A percentile compares a stretch with the other conserved stretches of the same genome.
Conservation (phyloP, 2,888 invertebrate genomes). For the Blera fallax region DNA sequence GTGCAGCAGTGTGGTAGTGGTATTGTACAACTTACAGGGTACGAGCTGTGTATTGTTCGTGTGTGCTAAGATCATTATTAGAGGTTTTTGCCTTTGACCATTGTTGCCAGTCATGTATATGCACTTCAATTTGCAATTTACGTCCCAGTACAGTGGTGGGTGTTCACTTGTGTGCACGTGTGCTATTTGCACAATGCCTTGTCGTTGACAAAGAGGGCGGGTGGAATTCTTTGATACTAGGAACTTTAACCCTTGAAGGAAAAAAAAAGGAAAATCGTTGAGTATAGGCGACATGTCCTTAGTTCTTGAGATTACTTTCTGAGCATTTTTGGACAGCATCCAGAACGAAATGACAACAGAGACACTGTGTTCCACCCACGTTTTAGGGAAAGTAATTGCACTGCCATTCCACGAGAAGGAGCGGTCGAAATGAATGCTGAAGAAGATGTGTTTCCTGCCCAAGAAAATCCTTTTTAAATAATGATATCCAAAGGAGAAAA, state of each 20-base stretch:
- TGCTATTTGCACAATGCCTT: background rate
- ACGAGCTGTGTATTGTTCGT: constrained; percentile 44
- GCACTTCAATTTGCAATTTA: constrained; percentile 64
- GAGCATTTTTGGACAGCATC: constrained; percentile 62
- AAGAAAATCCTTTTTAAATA: constrained; percentile 68
- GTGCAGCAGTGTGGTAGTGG: constrained; percentile 18
- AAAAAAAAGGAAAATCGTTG: background rate
- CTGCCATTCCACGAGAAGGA: constrained; percentile 24
- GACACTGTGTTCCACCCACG: constrained; percentile 20
- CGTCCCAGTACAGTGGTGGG: constrained; percentile 12
- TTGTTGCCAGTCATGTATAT: constrained; percentile 58
- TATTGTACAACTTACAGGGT: constrained; percentile 16
- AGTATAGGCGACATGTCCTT: constrained; percentile 38
- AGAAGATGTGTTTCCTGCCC: constrained; percentile 60
- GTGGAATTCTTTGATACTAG: background rate
- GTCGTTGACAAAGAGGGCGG: background rate
- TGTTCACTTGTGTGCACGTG: constrained; percentile 16
- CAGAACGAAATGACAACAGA: constrained; percentile 59
- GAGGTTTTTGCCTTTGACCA: constrained; percentile 51
- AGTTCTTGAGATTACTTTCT: constrained; percentile 40
- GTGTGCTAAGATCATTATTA: constrained; percentile 62
- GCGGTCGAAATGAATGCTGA: constrained; percentile 32
- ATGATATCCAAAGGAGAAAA: constrained; percentile 63
- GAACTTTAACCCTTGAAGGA: background rate
- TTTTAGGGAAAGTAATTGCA: constrained; percentile 56